Evolutionary conservation across 2,888 invertebrate species (phyloP).

Genomic region (Sthenelais limicola): DNA sequence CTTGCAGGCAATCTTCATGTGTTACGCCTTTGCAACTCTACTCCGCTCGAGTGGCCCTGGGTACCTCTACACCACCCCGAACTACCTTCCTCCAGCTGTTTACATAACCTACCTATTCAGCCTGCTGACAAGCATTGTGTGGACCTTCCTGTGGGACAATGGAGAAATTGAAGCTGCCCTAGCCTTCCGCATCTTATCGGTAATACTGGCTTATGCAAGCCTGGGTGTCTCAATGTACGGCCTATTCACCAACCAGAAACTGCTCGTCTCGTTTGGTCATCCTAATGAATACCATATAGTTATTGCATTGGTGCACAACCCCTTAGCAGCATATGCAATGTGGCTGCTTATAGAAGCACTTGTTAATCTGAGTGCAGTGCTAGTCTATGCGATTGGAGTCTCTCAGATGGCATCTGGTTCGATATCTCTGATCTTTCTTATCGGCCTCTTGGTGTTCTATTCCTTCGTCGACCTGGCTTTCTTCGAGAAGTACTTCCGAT

Average conservation of each 20-base stretch:
- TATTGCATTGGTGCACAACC: neutral
- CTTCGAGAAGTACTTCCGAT: slow-evolving; percentile 31
- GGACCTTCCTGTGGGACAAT: slow-evolving; percentile 14
- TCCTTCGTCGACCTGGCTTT: slow-evolving; percentile 19
- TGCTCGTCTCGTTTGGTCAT: neutral
- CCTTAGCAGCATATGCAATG: slow-evolving; percentile 13
- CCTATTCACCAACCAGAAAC: slow-evolving; percentile 16
- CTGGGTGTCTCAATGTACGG: neutral
- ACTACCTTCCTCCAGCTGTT: slow-evolving; percentile 23
- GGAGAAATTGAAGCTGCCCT: neutral
- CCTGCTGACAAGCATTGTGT: neutral
- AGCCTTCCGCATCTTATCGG: neutral
- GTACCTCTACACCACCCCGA: slow-evolving; percentile 7
- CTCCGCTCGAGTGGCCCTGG: neutral
- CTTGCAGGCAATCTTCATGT: slow-evolving; percentile 9
- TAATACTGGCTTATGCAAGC: neutral
- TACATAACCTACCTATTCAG: slow-evolving; percentile 14
- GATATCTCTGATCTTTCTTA: neutral
- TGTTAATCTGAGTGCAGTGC: neutral
- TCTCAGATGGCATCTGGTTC: neutral
- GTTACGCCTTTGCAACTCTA: slow-evolving; percentile 2
- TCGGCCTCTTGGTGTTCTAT: neutral
- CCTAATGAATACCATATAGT: neutral
- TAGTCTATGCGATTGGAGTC: neutral
- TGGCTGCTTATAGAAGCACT: slow-evolving; percentile 5